Evolutionary conservation across 2,797 vertebrate genomes (phyloP).

Genomic region (Eutrigla gurnardus): DNA sequence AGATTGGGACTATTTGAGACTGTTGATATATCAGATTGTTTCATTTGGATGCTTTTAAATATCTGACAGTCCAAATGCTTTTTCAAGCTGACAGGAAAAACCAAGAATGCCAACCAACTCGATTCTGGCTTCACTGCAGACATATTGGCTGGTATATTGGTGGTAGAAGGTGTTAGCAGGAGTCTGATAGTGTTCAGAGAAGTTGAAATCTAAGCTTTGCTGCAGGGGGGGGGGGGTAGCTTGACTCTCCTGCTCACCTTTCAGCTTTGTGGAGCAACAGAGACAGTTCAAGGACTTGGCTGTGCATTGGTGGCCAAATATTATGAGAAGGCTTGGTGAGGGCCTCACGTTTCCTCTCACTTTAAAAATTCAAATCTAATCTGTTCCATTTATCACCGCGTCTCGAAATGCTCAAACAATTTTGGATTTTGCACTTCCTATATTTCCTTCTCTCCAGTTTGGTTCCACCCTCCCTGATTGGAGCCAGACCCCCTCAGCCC

Average conservation of each 20-base stretch:
- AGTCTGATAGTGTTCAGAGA: constrained; percentile 36
- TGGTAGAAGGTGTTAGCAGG: constrained; percentile 8
- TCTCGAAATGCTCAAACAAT: constrained; percentile 23
- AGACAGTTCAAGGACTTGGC: constrained; percentile 50
- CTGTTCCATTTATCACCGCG: constrained; percentile 22
- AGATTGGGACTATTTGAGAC: too few species aligned
- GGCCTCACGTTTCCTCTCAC: constrained; percentile 24
- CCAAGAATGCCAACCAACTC: constrained; percentile 1
- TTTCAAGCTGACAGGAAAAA: background rate
- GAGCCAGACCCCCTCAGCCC: constrained; percentile 32
- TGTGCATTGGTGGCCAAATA: constrained; percentile 33
- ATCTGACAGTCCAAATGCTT: background rate
- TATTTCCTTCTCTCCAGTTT: constrained; percentile 23
- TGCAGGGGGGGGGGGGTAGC: constrained; percentile 22
- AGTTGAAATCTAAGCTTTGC: constrained; percentile 57
- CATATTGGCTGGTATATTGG: background rate
- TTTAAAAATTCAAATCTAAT: constrained; percentile 31
- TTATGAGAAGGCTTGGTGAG: constrained; percentile 22
- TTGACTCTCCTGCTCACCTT: constrained; percentile 47
- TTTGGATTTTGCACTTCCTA: background rate
- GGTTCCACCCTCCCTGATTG: constrained; percentile 32
- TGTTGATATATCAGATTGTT: background rate
- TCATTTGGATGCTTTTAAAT: background rate
- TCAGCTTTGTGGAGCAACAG: constrained; percentile 48
- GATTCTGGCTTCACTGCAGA: constrained; percentile 11